Evolutionary conservation across 2,113 vertebrate species (phyloP).

Genomic region (Axis porcinus): DNA sequence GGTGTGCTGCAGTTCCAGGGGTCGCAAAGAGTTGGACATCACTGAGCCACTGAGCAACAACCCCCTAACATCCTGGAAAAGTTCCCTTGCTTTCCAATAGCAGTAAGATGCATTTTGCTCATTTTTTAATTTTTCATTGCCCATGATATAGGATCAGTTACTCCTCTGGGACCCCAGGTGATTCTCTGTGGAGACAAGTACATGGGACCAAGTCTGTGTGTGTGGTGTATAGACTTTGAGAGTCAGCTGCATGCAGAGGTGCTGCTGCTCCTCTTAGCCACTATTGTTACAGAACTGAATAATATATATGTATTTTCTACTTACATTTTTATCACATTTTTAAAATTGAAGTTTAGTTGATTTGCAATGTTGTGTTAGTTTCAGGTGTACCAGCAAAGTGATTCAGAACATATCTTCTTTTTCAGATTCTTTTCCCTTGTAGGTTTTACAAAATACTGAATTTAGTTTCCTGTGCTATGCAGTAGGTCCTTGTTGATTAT

Average conservation of each 20-base stretch:
- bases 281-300: neutral
- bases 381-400: neutral
- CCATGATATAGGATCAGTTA: neutral
- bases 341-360: neutral
- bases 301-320: neutral
- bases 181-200: neutral
- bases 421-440: neutral
- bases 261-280: neutral
- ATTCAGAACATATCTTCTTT: neutral
- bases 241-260: fast-evolving
- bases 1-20: neutral
- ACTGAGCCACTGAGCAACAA: neutral
- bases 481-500: neutral
- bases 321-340: neutral
- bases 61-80: neutral
- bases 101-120: neutral
- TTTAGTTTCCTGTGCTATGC: neutral
- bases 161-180: neutral
- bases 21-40: neutral
- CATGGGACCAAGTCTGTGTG: neutral
- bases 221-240: neutral
- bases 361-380: neutral
- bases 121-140: neutral
- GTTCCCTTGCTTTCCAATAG: neutral
- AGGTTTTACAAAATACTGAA: neutral